Conservation (phyloP, 2,797 vertebrate species). For the Pseudocheirus occidentalis region DNA sequence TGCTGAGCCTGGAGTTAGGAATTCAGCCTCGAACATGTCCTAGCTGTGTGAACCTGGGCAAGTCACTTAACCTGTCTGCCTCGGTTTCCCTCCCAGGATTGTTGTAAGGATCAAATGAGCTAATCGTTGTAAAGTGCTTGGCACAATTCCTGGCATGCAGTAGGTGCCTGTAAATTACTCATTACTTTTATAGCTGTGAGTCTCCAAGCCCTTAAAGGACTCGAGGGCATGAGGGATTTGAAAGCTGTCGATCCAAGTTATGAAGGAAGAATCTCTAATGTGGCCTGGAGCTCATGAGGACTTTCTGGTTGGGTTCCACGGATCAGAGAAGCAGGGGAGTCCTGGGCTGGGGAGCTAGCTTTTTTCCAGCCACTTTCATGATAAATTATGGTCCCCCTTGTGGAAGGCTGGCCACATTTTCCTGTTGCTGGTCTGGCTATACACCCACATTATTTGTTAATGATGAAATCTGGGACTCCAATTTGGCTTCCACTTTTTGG, state of each 20-base stretch:
- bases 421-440: slow-evolving; percentile 15
- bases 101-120: background rate
- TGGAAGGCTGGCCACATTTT: slow-evolving; percentile 33
- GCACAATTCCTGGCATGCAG: background rate
- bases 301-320: background rate
- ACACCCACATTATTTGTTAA: slow-evolving; percentile 15
- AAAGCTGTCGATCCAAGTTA: no score
- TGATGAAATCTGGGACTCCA: slow-evolving; percentile 19
- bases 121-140: background rate
- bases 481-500: background rate
- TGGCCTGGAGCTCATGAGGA: background rate
- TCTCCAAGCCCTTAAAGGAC: background rate
- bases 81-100: background rate
- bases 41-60: background rate
- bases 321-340: background rate
- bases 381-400: background rate
- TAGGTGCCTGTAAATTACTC: background rate
- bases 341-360: background rate
- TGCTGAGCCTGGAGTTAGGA: background rate
- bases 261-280: no score
- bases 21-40: background rate
- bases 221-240: no score
- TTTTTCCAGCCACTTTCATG: slow-evolving; percentile 4
- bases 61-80: background rate
- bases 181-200: background rate